Base-by-base conservation (phyloP, 2,113 vertebrate genomes). In the Cichladusa arquata region DNA sequence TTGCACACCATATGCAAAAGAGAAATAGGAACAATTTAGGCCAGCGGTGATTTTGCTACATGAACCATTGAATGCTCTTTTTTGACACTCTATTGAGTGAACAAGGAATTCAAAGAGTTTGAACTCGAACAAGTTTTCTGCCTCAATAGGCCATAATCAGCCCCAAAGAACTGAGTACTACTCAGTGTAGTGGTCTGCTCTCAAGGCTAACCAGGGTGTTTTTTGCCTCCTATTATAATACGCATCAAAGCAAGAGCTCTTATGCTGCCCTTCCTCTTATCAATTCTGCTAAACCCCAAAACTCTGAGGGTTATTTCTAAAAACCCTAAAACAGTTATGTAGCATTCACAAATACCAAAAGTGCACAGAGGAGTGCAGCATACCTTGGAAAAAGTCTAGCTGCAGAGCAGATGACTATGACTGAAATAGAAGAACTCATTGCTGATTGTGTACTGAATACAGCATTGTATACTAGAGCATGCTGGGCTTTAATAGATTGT, bases 41-140 rank as follows among this genome's bases (percentile, higher is more conserved):
- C 96, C 83, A 98, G 98, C 94, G 97, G 98, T 98, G 98, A 99
- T 98, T 99, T 98, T 99, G 98, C 97, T 98, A 99, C 99, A 99
- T 97, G 98, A 98, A 98, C 97, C 98, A 97, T 97, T 99, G 99
- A 99, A 99, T 99, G 99, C 99, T 99, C 99, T 99, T 99, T 98
- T 99, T 99, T 98, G 98, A 99, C 98, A 98, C 98, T 96, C 98
- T 97, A 98, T 98, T 99, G 99, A 99, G 98, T 96, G 98, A 99
- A 99, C 99, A 99, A 99, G 99, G 98, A 99, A 99, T 99, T 99
- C 98, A 99, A 99, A 99, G 99, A 98, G 98, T 98, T 98, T 98
- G 99, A 99, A 99, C 99, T 99, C 98, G 98, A 99, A 99, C 98
- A 99, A 98, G 98, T 99, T 99, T 99, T 99, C 99, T 99, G 98